Percentiles rank a stretch among this genome's conserved stretches.
These are phyloP conservation scores for Martes martes DNA, from an alignment of 2,113 vertebrate species.

Conservation along the genomic window DNA sequence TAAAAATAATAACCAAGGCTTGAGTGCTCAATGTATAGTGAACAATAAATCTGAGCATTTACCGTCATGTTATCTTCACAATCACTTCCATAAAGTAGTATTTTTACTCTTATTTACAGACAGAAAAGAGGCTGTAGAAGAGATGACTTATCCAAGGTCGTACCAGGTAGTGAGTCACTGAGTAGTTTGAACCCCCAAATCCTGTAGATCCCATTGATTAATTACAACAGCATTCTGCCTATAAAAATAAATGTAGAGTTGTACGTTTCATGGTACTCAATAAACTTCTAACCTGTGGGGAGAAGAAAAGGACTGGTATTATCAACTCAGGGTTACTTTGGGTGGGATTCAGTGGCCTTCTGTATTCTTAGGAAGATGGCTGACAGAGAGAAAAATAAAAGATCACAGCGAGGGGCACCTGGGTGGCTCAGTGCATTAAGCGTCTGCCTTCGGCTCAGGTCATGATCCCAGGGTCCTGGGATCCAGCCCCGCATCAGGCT, in stretches of 20 bases:
- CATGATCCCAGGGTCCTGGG: too few species aligned
- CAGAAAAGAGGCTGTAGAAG: background rate
- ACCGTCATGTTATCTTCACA: background rate
- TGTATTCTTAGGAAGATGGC: background rate
- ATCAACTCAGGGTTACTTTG: background rate
- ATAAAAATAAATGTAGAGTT: background rate
- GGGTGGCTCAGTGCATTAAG: too few species aligned
- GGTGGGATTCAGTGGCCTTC: background rate
- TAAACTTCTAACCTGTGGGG: background rate
- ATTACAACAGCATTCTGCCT: background rate
- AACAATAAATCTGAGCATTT: slow-evolving; percentile 10
- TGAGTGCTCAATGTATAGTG: background rate
- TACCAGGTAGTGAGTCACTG: background rate
- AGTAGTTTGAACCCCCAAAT: background rate
- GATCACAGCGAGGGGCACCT: background rate
- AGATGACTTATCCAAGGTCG: background rate
- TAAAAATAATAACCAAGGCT: background rate
- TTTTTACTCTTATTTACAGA: background rate
- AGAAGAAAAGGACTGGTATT: background rate
- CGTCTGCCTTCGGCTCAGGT: too few species aligned
- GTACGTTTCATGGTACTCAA: background rate
- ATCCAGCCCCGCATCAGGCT: too few species aligned
- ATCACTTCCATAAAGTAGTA: background rate
- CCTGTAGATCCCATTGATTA: background rate
- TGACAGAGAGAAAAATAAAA: background rate